Conservation (phyloP, 2,113 vertebrate species). For the Origma solitaria region DNA sequence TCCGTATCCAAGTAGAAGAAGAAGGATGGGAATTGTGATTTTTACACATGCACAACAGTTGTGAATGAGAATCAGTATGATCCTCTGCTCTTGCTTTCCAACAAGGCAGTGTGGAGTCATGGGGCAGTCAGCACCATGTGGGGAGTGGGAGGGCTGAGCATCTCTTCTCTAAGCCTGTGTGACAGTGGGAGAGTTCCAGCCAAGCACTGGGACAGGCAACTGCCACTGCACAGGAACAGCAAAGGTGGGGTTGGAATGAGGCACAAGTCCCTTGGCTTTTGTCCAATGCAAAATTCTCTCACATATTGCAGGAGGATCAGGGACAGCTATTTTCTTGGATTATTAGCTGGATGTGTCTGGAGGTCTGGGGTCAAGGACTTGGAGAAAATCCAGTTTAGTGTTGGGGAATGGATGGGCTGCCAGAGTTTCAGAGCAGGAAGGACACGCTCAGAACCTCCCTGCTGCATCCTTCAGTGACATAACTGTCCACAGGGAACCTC, state of each 20-base stretch:
- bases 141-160: not conserved
- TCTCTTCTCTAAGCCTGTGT: not conserved
- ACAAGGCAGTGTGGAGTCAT: not conserved
- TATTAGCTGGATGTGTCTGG: not conserved
- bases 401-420: not conserved
- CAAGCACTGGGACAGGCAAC: not conserved
- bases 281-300: not conserved
- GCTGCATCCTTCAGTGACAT: not conserved
- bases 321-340: not conserved
- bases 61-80: not conserved
- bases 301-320: not conserved
- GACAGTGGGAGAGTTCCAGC: not conserved
- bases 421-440: not conserved
- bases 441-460: not conserved
- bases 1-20: not conserved
- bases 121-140: not conserved
- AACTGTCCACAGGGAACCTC: not conserved
- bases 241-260: not conserved
- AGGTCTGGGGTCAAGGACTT: not conserved
- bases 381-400: not conserved
- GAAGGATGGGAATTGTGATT: not conserved
- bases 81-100: not conserved
- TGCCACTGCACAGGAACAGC: not conserved
- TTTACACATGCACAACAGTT: not conserved
- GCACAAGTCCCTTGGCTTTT: not conserved